Evolutionary conservation across 1,140 invertebrate species (phyloP).

Genomic region (Ips nitidus): DNA sequence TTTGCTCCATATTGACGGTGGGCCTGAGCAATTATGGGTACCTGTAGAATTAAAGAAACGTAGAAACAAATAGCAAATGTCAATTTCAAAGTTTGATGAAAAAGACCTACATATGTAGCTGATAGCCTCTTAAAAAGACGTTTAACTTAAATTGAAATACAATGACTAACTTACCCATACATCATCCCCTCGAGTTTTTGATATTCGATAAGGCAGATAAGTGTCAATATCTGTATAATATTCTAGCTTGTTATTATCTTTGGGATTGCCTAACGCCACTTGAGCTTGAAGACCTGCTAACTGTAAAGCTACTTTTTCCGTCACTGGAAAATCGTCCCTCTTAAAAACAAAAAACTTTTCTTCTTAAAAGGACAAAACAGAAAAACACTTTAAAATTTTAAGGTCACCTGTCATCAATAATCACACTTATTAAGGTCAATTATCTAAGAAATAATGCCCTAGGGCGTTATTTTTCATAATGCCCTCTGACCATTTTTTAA

Average conservation of each 20-base stretch:
- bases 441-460: no score
- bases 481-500: no score
- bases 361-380: slow-evolving; percentile 54
- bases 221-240: slow-evolving; percentile 80
- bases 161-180: slow-evolving; percentile 65
- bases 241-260: slow-evolving; percentile 66
- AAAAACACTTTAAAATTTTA: slow-evolving; percentile 54
- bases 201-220: slow-evolving; percentile 78
- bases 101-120: no score
- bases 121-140: no score
- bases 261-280: slow-evolving; percentile 86
- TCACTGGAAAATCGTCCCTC: slow-evolving; percentile 93
- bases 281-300: slow-evolving; percentile 92
- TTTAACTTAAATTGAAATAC: neutral
- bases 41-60: slow-evolving; percentile 51
- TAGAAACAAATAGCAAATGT: neutral
- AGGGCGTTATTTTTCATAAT: no score
- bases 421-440: no score
- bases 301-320: slow-evolving; percentile 91
- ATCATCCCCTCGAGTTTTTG: slow-evolving; percentile 69
- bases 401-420: neutral
- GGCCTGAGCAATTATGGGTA: slow-evolving; percentile 82
- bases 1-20: slow-evolving; percentile 89
- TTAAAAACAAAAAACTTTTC: slow-evolving; percentile 52
- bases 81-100: no score